phyloP scores from a whole-genome alignment of 2,113 vertebrate genomes.

The Chelonoidis abingdonii region DNA sequence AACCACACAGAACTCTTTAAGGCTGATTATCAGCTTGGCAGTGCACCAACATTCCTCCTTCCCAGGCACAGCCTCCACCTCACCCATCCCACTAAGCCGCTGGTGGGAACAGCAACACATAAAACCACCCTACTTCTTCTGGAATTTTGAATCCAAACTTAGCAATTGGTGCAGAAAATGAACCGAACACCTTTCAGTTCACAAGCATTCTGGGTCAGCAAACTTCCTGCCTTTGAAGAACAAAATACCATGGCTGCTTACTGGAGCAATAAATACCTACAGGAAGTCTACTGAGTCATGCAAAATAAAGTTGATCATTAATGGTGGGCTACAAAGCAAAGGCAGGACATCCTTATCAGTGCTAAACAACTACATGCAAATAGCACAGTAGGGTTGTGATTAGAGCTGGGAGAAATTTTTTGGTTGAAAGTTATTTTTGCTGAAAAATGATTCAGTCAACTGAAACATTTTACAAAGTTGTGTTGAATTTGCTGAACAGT shows the following conservation, averaged over 20 bases:
- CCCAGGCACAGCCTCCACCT: background rate
- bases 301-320: conserved; percentile 58
- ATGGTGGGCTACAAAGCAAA: conserved; percentile 4
- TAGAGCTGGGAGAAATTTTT: background rate
- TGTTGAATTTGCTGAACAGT: background rate
- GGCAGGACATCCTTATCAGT: background rate
- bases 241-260: rapidly evolving
- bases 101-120: background rate
- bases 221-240: background rate
- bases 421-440: background rate
- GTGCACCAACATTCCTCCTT: background rate
- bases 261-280: conserved; percentile 24
- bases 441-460: background rate
- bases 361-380: conserved; percentile 27
- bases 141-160: conserved; percentile 17
- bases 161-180: conserved; percentile 36
- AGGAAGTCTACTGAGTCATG: conserved; percentile 47
- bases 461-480: background rate
- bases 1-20: background rate
- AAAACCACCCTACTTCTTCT: background rate
- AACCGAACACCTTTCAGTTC: conserved; percentile 39
- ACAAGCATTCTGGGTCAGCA: conserved; percentile 31
- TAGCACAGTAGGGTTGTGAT: background rate
- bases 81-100: background rate
- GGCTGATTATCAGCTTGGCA: background rate